These are phyloP conservation scores for Lophotriccus pileatus DNA, from an alignment of 2,797 vertebrate species.

Conservation along the genomic window DNA sequence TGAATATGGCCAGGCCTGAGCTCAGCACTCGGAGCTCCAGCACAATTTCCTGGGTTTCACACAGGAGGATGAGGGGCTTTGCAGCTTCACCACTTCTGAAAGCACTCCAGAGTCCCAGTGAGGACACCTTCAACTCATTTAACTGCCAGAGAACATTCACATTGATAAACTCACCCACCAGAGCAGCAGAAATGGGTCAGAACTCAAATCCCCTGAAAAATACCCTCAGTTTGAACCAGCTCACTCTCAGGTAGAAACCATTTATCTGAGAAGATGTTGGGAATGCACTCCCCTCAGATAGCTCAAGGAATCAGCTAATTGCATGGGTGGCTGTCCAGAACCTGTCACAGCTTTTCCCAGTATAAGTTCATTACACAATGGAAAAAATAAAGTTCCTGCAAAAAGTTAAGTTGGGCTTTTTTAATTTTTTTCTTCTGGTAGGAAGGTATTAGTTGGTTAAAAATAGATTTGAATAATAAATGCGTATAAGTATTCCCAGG, in stretches of 20 bases:
- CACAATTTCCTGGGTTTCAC: not conserved
- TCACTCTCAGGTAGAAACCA: not conserved
- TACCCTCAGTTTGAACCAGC: not conserved
- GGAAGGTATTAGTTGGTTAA: slow-evolving; percentile 36
- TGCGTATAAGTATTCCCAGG: slow-evolving; percentile 28
- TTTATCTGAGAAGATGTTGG: not conserved
- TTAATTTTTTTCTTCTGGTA: not conserved
- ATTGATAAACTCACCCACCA: not conserved
- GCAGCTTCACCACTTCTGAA: not conserved
- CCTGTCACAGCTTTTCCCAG: not conserved
- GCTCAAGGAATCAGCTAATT: not conserved
- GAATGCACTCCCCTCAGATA: not conserved
- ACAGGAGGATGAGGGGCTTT: not conserved
- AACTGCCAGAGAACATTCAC: not conserved
- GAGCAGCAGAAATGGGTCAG: not conserved
- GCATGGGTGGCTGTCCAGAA: not conserved
- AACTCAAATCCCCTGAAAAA: not conserved
- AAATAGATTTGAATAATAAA: slow-evolving; percentile 44
- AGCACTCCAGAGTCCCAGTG: not conserved
- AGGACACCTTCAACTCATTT: not conserved
- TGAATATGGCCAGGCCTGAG: not conserved
- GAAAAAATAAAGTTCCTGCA: not conserved
- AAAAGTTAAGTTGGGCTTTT: not conserved
- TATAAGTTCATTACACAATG: not conserved
- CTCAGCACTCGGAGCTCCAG: not conserved